Base-by-base conservation (phyloP, 2,888 invertebrate genomes). In the Coecobrya sp. region DNA sequence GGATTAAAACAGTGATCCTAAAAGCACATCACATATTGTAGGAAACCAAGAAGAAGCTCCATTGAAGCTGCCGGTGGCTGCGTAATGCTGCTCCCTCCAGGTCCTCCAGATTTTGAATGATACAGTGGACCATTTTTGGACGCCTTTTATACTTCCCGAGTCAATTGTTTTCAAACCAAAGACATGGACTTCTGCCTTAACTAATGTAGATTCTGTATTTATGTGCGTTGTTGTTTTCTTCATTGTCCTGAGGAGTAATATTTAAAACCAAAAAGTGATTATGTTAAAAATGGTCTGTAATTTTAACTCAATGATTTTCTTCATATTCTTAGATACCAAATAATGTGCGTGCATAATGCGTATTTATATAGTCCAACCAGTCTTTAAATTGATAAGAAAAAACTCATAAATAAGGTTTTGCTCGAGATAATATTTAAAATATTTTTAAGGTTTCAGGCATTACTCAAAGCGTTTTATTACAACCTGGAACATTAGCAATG, bases 11-110 rank as follows among this genome's bases (percentile, higher is more conserved):
- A 68, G 52, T 73, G 86, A 30, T 70, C 86, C 86, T n/a, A 70
- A 27, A 73, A 8, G 76, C 42, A 87, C 87, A 87, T 87, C 87
- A 87, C 87, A 73, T 1, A 76, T 11, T 45, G 76, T 13, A 49
- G 5, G 42, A 42, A 36, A 1, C 30, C 2, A 10, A n/a, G 16
- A 42, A 22, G 65, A n/a, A n/a, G 7, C n/a, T 62, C 19, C n/a
- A n/a, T 16, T n/a, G 59, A 59, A 19, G 59, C 19, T n/a, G 2
- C 27, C 27, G 22, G 68, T 11, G 68, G 22, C 27, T 36, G 36
- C 4, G 11, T 7, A 19, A 13, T 76, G 22, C 19, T 76, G 49
- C 25, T 68, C 13, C 22, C 22, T 76, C 11, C 19, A 76, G 76
- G 1, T 45, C 42, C 36, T 76, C 49, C 76, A 52, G 27, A 55